These are phyloP conservation scores for Acleris sparsana DNA, from an alignment of 2,888 invertebrate genomes.

Conservation along the genomic window DNA sequence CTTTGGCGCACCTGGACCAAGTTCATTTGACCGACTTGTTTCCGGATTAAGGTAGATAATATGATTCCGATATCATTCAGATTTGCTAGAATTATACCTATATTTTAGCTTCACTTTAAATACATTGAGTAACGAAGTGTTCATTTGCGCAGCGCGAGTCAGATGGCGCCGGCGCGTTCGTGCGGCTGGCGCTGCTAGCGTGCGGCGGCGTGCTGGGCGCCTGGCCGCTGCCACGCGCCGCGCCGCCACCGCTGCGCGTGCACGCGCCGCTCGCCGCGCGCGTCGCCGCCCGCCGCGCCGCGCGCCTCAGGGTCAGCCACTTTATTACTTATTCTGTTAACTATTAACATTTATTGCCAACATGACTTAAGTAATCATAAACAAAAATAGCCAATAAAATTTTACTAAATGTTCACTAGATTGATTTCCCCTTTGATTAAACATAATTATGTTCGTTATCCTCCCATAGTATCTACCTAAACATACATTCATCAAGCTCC, in stretches of 20 bases:
- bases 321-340: neutral
- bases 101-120: no score
- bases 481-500: no score
- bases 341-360: neutral
- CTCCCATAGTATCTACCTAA: neutral
- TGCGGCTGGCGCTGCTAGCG: slow-evolving; percentile 39
- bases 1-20: no score
- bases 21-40: no score
- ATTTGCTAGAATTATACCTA: no score
- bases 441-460: neutral
- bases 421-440: no score
- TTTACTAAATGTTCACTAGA: no score
- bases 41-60: no score
- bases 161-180: slow-evolving; percentile 40
- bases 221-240: slow-evolving; percentile 33
- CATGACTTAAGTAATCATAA: no score
- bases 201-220: slow-evolving; percentile 46
- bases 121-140: slow-evolving; percentile 14
- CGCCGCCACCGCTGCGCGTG: slow-evolving; percentile 42
- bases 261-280: slow-evolving; percentile 41
- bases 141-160: slow-evolving; percentile 43
- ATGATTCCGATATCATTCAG: no score
- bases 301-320: slow-evolving; percentile 8
- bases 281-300: slow-evolving; percentile 39
- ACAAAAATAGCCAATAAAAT: no score